Base-by-base conservation (phyloP, 2,888 invertebrate genomes). In the Escarpia spicata region DNA sequence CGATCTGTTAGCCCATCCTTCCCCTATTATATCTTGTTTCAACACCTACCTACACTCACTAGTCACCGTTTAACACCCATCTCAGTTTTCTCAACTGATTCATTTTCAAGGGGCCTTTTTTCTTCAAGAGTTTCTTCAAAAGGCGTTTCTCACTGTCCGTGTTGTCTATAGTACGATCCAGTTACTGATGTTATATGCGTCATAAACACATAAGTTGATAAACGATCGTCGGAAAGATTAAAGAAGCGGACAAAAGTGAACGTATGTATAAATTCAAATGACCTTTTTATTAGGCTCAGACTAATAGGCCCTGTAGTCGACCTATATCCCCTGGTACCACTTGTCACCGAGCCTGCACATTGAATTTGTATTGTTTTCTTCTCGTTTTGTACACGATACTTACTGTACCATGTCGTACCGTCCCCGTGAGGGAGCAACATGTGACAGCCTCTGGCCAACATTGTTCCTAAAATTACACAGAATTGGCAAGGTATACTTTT, bases 201-300 rank as follows among this genome's bases (percentile, higher is more conserved):
- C 8, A 3, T 75, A 6, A 75, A 9, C 26, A 75, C 6, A 75
- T 1, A n/a, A 3, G 26, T 0, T 26, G n/a, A 75, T 26, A 75
- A n/a, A 75, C 19, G 26, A 19, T 2, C 75, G n/a, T 26, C n/a
- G 75, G 75, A 26, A 75, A 6, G n/a, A 75, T 75, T 3, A 75
- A 75, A 75, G 75, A 26, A 75, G n/a, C n/a, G 75, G 26, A 2
- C 75, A 75, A 26, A 2, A n/a, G 75, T 75, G n/a, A 1, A 75
- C 6, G 6, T 0, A 75, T 26, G 26, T 6, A 75, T 26, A 75
- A 52, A 52, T 12, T 52, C 92, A 92, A 91, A 91, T 91, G 93
- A 91, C 90, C 90, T 93, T 92, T 37, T 0, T 37, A 37, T 75
- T 92, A 92, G 90, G 31, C 92, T 92, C 92, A 90, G 58, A 93